Percentiles rank a stretch among this genome's conserved stretches.
Conservation (phyloP, 2,888 invertebrate genomes). For the Eudemis profundana region DNA sequence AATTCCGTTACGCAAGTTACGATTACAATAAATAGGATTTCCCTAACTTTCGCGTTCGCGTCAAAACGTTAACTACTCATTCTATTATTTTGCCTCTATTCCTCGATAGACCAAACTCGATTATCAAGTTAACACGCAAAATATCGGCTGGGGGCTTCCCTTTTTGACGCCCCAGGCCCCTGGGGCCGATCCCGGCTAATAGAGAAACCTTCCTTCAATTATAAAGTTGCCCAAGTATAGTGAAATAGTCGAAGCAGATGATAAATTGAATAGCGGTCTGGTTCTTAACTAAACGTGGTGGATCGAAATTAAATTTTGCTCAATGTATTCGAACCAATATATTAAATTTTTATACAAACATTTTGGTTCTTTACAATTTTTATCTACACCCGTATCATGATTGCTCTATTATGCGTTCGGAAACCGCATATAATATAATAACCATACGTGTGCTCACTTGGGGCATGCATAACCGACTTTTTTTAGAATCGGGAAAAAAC, state of each 20-base stretch:
- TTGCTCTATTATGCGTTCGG: too few relatives aligned
- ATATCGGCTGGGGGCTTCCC: conserved; percentile 9
- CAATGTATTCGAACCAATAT: background rate
- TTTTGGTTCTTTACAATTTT: too few relatives aligned
- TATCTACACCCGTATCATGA: too few relatives aligned
- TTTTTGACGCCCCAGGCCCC: conserved; percentile 10
- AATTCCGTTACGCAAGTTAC: background rate
- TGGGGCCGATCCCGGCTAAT: background rate
- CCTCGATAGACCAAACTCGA: conserved; percentile 20
- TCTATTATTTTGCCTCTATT: background rate
- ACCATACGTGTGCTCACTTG: too few relatives aligned
- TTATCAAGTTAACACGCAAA: conserved; percentile 11
- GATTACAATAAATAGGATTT: background rate
- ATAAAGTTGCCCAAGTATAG: background rate
- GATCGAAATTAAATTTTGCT: background rate
- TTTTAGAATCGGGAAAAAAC: too few relatives aligned
- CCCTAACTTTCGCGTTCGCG: background rate
- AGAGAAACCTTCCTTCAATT: conserved; percentile 1
- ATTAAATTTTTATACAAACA: too few relatives aligned
- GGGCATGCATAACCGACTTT: too few relatives aligned
- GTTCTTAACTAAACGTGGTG: background rate
- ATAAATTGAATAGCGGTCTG: conserved; percentile 2
- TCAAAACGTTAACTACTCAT: conserved; percentile 13
- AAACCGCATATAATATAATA: too few relatives aligned
- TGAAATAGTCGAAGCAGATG: background rate